Evolutionary conservation across 2,113 vertebrate genomes (phyloP), one percentile per base, ranked within the genome.

Genomic region (Alosa alosa): DNA sequence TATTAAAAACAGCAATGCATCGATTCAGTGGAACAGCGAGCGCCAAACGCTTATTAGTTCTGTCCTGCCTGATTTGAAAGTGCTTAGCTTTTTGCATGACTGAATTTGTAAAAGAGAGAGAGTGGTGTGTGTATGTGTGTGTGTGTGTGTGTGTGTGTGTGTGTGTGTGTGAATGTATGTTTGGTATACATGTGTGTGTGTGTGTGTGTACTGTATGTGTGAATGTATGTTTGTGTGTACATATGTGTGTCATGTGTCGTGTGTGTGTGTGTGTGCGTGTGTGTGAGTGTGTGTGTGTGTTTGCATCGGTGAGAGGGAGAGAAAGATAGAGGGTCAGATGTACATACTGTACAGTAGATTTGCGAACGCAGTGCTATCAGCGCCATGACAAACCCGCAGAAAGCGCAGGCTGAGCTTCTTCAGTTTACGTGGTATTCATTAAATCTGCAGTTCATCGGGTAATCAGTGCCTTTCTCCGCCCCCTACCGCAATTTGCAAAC

Each of bases 71-170:
- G 20, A 25, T 55, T 72, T 13, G 25, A 10, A 72, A 25, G 9
- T 72, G 31, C 64, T 31, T 25, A 17, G 25, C 64, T 10, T 72
- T 44, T 10, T 72, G 64, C 64, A 72, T 72, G 10, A 72, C 64
- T 72, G 64, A 31, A 31, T 72, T 72, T 72, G 75, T 84, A 39
- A 31, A 52, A 17, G 47, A 55, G 82, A 47, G 82, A 57, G 86
- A 41, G 44, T 82, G 83, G 55, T 39, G n/a, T 86, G 22, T 41
- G 22, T 78, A 22, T 87, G 55, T 87, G 83, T 87, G 50, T 84
- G 46, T 72, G 20, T 50, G 82, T 52, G 45, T 83, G 11, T 17
- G n/a, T n/a, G n/a, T n/a, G n/a, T n/a, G n/a, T n/a, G n/a, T n/a
- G n/a, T 49, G 81, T 82, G 81, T 82, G n/a, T 55, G 52, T 52